Evolutionary conservation across 1,140 invertebrate genomes (phyloP).

Genomic region (Palaemon carinicauda): DNA sequence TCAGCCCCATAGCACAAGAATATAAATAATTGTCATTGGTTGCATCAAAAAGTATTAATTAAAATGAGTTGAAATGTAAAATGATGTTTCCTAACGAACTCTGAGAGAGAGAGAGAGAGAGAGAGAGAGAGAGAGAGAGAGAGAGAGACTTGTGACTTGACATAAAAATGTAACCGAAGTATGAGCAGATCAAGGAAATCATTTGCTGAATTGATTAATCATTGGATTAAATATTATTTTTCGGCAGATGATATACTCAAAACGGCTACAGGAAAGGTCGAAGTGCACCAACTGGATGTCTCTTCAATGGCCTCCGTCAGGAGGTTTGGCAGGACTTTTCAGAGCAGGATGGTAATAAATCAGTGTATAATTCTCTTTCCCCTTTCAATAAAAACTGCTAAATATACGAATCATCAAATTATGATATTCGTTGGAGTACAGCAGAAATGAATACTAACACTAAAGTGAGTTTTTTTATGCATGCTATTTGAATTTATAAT

Average conservation of each 20-base stretch:
- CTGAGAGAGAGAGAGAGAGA: background rate
- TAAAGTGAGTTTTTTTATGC: no score
- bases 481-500: no score
- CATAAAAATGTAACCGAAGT: no score
- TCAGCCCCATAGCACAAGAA: no score
- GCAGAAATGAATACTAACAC: background rate
- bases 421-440: background rate
- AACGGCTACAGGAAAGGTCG: background rate
- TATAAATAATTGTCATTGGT: no score
- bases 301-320: slow-evolving; percentile 6
- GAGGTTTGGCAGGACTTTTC: background rate
- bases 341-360: background rate
- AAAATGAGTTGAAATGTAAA: no score
- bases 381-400: no score
- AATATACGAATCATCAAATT: background rate
- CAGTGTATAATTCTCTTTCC: no score
- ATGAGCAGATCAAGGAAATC: background rate
- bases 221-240: no score
- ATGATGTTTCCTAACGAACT: no score
- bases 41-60: no score
- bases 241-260: slow-evolving; percentile 12
- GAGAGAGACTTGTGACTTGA: background rate
- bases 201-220: no score
- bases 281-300: background rate
- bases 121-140: background rate